Conservation (phyloP, 2,888 invertebrate genomes). For the Carcina quercana region DNA sequence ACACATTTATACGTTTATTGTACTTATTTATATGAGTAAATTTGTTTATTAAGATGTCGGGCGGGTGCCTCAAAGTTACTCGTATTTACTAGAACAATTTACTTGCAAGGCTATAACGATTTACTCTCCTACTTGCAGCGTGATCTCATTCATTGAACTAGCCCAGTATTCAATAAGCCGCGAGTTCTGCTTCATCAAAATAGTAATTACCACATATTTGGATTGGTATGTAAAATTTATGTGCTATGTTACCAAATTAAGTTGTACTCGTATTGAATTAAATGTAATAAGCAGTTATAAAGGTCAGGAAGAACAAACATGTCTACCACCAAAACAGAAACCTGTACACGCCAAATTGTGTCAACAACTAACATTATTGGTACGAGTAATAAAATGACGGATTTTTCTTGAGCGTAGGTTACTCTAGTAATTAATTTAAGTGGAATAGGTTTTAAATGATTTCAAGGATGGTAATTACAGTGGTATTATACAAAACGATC, state of each 20-base stretch:
- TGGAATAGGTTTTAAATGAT: no score
- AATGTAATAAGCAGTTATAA: constrained; percentile 9
- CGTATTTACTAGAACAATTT: constrained; percentile 47
- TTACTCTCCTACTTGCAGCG: constrained; percentile 23
- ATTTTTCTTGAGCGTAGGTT: no score
- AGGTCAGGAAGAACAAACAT: constrained; percentile 7
- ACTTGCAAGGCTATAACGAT: constrained; percentile 47
- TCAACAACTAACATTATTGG: no score
- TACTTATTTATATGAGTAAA: constrained; percentile 7
- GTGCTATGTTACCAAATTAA: constrained; percentile 1
- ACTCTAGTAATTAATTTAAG: no score
- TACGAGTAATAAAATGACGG: no score
- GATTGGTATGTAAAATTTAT: constrained; percentile 1
- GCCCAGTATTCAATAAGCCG: constrained; percentile 10
- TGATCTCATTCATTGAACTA: constrained; percentile 41
- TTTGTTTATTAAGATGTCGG: constrained; percentile 6
- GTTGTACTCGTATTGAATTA: constrained; percentile 6
- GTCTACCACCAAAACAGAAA: background rate
- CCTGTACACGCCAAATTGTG: no score
- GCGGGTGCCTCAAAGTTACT: no score
- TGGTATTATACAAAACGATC: no score
- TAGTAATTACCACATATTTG: background rate
- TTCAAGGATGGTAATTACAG: no score
- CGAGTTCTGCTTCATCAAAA: constrained; percentile 5
- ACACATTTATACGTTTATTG: no score